Evolutionary conservation across 2,113 vertebrate genomes (phyloP).

Genomic region (Gavialis gangeticus): DNA sequence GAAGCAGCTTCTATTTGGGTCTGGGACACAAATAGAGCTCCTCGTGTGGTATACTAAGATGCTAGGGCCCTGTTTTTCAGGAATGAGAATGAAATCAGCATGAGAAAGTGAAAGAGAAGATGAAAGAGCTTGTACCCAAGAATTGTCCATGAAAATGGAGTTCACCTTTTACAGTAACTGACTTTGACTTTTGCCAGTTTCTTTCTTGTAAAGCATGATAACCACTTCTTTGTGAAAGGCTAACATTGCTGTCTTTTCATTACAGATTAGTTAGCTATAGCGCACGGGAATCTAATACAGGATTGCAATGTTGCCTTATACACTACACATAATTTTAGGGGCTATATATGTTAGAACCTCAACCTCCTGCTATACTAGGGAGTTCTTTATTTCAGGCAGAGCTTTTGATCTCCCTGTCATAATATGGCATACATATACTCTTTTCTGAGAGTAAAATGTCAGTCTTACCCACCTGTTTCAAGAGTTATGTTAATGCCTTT

Average conservation of each 20-base stretch:
- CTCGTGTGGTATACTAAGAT: not conserved
- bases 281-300: not conserved
- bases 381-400: not conserved
- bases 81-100: not conserved
- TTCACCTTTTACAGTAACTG: not conserved
- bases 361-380: not conserved
- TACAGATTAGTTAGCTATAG: not conserved
- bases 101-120: not conserved
- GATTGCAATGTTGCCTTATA: not conserved
- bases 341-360: not conserved
- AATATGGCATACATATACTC: not conserved
- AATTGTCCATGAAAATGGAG: not conserved
- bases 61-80: not conserved
- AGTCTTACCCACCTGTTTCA: not conserved
- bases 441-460: not conserved
- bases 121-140: too few species aligned
- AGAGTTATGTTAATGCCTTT: not conserved
- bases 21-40: not conserved
- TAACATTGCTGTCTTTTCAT: not conserved
- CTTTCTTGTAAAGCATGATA: not conserved
- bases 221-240: not conserved
- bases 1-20: not conserved
- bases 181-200: not conserved
- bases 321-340: not conserved
- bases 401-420: not conserved